These are phyloP conservation scores for Cactoblastis cactorum DNA, from an alignment of 2,888 invertebrate genomes.

Conservation along the genomic window DNA sequence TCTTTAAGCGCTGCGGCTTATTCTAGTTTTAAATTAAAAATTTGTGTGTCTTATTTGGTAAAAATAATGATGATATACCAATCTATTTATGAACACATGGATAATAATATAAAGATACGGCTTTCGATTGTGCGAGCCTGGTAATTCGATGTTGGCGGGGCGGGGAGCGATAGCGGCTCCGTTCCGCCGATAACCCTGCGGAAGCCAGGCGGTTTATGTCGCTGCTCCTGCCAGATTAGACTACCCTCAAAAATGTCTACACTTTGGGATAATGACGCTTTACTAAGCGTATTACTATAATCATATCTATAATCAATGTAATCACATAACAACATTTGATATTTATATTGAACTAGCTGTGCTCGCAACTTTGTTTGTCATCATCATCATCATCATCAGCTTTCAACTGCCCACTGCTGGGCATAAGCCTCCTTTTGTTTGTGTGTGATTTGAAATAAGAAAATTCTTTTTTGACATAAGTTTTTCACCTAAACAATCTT, in stretches of 20 bases:
- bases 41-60: too few species aligned
- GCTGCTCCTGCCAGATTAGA: conserved; percentile 46
- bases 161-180: conserved; percentile 19
- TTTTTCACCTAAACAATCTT: too few species aligned
- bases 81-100: background rate
- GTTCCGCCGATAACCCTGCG: conserved; percentile 48
- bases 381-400: too few species aligned
- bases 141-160: conserved; percentile 28
- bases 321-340: background rate
- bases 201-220: conserved; percentile 48
- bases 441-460: too few species aligned
- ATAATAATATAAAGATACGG: background rate
- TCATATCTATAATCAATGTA: background rate
- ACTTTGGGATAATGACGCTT: conserved; percentile 2
- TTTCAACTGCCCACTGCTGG: too few species aligned
- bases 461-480: too few species aligned
- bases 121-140: conserved; percentile 13
- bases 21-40: too few species aligned
- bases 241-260: conserved; percentile 15
- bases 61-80: too few species aligned
- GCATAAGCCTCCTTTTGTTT: too few species aligned
- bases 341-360: too few species aligned
- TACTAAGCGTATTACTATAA: background rate
- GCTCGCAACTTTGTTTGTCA: too few species aligned
- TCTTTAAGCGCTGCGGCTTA: too few species aligned